A percentile compares a stretch with the other conserved stretches of the same genome.
These are phyloP conservation scores for Eremobia ochroleuca DNA, from an alignment of 2,888 invertebrate genomes.

Conservation along the genomic window DNA sequence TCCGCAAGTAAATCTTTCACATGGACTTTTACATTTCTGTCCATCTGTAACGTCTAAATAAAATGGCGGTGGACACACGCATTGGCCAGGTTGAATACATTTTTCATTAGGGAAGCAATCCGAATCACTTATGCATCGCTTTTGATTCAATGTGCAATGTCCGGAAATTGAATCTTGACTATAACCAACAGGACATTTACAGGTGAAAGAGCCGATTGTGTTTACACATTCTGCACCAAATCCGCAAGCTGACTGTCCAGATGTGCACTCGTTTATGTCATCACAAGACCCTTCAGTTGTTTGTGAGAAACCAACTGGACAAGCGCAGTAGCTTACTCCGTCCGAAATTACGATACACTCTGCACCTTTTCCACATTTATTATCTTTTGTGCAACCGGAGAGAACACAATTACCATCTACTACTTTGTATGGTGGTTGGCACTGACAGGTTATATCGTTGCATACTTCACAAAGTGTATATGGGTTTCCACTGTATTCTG, in stretches of 20 bases:
- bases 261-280: conserved; percentile 96
- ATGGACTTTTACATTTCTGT: conserved; percentile 97
- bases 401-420: conserved; percentile 96
- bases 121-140: conserved; percentile 95
- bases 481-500: conserved; percentile 97
- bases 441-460: conserved; percentile 95
- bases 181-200: conserved; percentile 95
- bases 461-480: conserved; percentile 97
- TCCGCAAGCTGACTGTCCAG: conserved; percentile 94
- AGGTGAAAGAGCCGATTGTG: conserved; percentile 94
- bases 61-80: conserved; percentile 97
- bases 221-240: conserved; percentile 97
- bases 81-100: conserved; percentile 97
- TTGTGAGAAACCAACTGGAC: conserved; percentile 96
- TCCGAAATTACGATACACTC: conserved; percentile 97
- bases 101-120: conserved; percentile 97
- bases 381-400: conserved; percentile 95
- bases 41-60: conserved; percentile 95
- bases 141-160: conserved; percentile 95
- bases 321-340: conserved; percentile 97
- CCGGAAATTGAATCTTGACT: conserved; percentile 96
- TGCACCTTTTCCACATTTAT: conserved; percentile 96
- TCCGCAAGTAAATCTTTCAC: conserved; percentile 97
- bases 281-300: conserved; percentile 95
- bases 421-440: conserved; percentile 96